phyloP scores from a whole-genome alignment of 2,113 vertebrate species.

The Tyto alba region DNA sequence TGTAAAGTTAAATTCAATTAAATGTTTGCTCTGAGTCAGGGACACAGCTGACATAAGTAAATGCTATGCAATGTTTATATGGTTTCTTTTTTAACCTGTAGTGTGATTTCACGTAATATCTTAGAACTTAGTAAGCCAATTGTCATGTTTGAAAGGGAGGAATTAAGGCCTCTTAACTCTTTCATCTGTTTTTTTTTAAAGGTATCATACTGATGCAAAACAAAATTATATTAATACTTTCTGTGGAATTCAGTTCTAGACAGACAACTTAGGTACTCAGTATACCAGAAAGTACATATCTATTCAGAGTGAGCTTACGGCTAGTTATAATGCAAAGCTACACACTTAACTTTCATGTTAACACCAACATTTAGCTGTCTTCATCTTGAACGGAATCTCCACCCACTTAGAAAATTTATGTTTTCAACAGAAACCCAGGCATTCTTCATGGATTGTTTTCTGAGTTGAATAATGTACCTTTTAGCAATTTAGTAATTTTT shows the following conservation, averaged over 20 bases:
- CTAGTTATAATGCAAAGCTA: neutral
- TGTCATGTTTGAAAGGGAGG: neutral
- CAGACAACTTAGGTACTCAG: neutral
- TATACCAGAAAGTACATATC: neutral
- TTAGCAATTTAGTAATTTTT: neutral
- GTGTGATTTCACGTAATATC: neutral
- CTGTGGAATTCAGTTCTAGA: neutral
- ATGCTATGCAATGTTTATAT: neutral
- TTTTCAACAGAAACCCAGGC: neutral
- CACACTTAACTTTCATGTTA: neutral
- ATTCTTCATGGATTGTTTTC: neutral
- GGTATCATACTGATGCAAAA: neutral
- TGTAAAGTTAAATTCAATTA: neutral
- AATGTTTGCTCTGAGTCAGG: neutral
- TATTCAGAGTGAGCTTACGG: neutral
- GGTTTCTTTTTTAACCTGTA: neutral
- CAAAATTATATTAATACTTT: neutral
- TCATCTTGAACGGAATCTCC: neutral
- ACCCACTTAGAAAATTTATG: neutral
- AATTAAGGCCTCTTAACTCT: neutral
- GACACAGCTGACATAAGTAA: neutral
- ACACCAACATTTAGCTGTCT: neutral
- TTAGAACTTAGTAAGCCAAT: neutral
- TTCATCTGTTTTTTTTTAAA: neutral
- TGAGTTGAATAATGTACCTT: neutral